Conservation (phyloP, 2,888 invertebrate species). For the Troides oblongomaculatus region DNA sequence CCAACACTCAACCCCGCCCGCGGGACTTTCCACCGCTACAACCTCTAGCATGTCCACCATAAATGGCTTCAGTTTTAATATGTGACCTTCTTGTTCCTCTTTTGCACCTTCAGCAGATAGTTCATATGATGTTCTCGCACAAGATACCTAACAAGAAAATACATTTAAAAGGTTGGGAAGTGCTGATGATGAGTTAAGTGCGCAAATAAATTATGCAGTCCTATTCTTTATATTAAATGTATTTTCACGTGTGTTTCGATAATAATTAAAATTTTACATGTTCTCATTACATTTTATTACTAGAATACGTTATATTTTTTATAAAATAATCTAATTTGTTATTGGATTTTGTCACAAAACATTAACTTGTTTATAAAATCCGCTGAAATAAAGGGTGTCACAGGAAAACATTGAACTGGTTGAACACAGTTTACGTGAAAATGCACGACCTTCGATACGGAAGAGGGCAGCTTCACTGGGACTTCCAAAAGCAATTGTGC, state of each 20-base stretch:
- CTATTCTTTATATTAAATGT: not conserved
- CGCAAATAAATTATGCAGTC: not conserved
- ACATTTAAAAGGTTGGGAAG: not conserved
- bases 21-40: slow-evolving; percentile 82
- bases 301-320: not conserved
- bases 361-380: too few relatives aligned
- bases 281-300: not conserved
- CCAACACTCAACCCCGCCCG: slow-evolving; percentile 86
- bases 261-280: not conserved
- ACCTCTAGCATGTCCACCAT: slow-evolving; percentile 86
- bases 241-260: not conserved
- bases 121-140: slow-evolving; percentile 63
- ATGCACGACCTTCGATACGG: too few relatives aligned
- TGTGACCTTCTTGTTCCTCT: slow-evolving; percentile 58
- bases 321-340: too few relatives aligned
- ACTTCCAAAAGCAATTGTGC: too few relatives aligned
- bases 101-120: slow-evolving; percentile 53
- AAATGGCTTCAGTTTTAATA: slow-evolving; percentile 80
- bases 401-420: too few relatives aligned
- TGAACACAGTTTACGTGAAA: too few relatives aligned
- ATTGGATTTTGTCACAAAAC: too few relatives aligned
- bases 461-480: too few relatives aligned
- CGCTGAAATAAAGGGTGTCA: too few relatives aligned
- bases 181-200: not conserved
- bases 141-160: slow-evolving; percentile 59